phyloP scores from a whole-genome alignment of 2,888 invertebrate species.

The Eubasilissa splendida region DNA sequence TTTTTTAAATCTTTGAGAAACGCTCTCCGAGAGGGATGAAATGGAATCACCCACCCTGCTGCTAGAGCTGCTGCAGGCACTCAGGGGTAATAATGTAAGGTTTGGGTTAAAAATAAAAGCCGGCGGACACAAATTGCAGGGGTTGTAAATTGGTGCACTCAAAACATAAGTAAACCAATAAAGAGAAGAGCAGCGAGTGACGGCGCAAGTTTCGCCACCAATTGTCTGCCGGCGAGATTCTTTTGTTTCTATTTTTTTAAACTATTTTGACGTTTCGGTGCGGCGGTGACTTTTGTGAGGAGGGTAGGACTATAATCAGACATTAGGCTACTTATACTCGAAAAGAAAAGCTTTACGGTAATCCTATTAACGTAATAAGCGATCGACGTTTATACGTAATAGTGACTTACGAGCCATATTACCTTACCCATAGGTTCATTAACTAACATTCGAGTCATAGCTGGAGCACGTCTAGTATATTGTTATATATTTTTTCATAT shows the following conservation, averaged over 20 bases:
- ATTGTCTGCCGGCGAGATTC: slow-evolving; percentile 27
- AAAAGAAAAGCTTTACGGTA: too few species aligned
- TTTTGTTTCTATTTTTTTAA: slow-evolving; percentile 48
- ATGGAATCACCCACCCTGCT: slow-evolving; percentile 7
- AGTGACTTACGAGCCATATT: too few species aligned
- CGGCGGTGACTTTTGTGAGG: slow-evolving; percentile 4
- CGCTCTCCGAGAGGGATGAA: background rate
- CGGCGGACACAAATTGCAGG: slow-evolving; percentile 53
- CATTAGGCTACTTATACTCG: too few species aligned
- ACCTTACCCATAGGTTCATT: too few species aligned
- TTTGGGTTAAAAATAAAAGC: slow-evolving; percentile 47
- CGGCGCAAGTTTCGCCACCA: slow-evolving; percentile 31
- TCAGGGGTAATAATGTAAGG: slow-evolving; percentile 46
- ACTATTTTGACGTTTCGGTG: slow-evolving; percentile 24
- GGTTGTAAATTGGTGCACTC: slow-evolving; percentile 56
- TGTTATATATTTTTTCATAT: too few species aligned
- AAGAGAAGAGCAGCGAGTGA: slow-evolving; percentile 40
- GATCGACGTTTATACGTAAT: too few species aligned
- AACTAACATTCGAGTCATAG: too few species aligned
- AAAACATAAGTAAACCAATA: slow-evolving; percentile 57
- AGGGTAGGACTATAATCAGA: background rate
- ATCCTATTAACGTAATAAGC: too few species aligned
- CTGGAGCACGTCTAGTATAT: too few species aligned
- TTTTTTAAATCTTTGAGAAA: background rate
- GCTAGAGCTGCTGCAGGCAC: slow-evolving; percentile 14